These are phyloP conservation scores for Folsomia candida DNA, from an alignment of 2,888 invertebrate genomes.

Conservation along the genomic window DNA sequence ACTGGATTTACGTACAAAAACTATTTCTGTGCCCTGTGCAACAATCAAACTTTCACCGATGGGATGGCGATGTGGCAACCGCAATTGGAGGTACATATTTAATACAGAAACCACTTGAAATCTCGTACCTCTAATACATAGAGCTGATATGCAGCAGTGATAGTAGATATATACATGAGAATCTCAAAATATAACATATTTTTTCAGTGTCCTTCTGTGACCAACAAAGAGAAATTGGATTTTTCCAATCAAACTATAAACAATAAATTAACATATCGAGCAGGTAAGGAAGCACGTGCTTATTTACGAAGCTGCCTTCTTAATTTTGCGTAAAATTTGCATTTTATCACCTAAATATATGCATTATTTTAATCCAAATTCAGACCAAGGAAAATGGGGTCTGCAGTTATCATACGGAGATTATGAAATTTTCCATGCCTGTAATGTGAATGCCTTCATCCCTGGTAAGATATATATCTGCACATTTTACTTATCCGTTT, in stretches of 20 bases:
- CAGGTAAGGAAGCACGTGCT: too few species aligned
- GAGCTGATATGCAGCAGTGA: too few species aligned
- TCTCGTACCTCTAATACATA: too few species aligned
- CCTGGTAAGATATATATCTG: too few species aligned
- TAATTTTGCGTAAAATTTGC: too few species aligned
- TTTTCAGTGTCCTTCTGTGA: constrained; percentile 53
- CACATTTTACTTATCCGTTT: background rate
- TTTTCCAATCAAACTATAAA: constrained; percentile 39
- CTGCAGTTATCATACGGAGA: constrained; percentile 50
- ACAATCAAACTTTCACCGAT: constrained; percentile 53
- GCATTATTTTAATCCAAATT: too few species aligned
- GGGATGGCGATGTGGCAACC: constrained; percentile 54
- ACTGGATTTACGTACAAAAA: constrained; percentile 53
- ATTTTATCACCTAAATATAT: too few species aligned
- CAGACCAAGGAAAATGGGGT: constrained; percentile 53
- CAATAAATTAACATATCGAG: constrained; percentile 49
- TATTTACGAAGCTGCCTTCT: too few species aligned
- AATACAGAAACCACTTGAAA: too few species aligned
- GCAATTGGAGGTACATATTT: too few species aligned
- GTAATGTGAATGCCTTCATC: constrained; percentile 54
- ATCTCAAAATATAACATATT: background rate
- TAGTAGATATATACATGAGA: too few species aligned
- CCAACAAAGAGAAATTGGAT: constrained; percentile 41
- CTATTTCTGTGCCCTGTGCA: constrained; percentile 56
- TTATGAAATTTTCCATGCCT: constrained; percentile 53